Conservation (phyloP, 2,888 invertebrate species). For the Sarcophaga caerulescens region DNA sequence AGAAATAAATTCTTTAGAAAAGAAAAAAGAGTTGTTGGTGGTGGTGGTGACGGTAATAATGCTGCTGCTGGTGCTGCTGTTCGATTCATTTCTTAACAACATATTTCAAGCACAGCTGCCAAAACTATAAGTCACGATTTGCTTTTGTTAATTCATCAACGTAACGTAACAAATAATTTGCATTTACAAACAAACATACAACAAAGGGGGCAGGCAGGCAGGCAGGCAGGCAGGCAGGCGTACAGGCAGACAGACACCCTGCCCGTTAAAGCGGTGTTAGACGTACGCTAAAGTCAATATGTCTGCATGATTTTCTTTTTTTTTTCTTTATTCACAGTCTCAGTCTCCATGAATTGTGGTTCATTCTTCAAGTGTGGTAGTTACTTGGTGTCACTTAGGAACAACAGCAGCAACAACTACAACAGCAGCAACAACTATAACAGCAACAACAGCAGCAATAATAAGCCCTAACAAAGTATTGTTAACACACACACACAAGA, state of each 20-base stretch:
- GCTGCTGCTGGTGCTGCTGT: constrained; percentile 28
- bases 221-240: constrained; percentile 29
- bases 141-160: constrained; percentile 71
- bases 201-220: constrained; percentile 38
- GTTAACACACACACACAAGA: constrained; percentile 31
- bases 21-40: background rate
- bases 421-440: background rate
- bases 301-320: background rate
- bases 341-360: background rate
- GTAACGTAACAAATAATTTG: constrained; percentile 70
- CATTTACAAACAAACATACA: constrained; percentile 60
- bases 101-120: constrained; percentile 69
- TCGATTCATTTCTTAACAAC: constrained; percentile 56
- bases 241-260: background rate
- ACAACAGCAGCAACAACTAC: constrained; percentile 13
- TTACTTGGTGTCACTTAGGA: constrained; percentile 65
- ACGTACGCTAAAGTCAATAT: background rate
- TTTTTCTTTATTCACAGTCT: background rate
- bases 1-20: constrained; percentile 36
- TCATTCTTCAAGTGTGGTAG: constrained; percentile 58
- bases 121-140: constrained; percentile 71
- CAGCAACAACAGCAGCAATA: background rate
- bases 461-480: constrained; percentile 62
- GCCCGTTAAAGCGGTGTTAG: background rate
- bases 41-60: constrained; percentile 25